Percentiles rank a stretch among this genome's conserved stretches.
phyloP scores from a whole-genome alignment of 2,797 vertebrate species.

The Oreochromis mossambicus region DNA sequence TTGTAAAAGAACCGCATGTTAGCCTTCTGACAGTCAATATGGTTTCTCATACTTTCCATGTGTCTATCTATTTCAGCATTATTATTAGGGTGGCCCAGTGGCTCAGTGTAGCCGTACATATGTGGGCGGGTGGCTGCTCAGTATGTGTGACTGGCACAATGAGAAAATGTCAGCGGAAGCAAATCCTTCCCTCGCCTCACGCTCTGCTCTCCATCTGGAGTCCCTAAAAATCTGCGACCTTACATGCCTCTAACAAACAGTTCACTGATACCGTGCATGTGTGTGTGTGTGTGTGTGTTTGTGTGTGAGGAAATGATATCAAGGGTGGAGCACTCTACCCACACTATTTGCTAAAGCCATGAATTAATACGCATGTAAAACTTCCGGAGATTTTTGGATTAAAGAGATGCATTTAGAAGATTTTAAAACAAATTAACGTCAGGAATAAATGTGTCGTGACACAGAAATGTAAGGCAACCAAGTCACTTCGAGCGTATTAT shows the following conservation, averaged over 20 bases:
- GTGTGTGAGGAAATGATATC: background rate
- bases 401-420: background rate
- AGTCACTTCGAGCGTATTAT: background rate
- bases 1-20: background rate
- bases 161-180: conserved; percentile 2
- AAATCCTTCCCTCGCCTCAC: background rate
- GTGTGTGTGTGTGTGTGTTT: background rate
- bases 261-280: background rate
- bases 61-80: background rate
- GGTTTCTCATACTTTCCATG: background rate
- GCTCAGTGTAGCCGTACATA: background rate
- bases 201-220: background rate
- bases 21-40: background rate
- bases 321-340: background rate
- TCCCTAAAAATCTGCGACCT: conserved; percentile 19
- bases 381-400: background rate
- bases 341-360: background rate
- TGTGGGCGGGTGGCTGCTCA: conserved; percentile 9
- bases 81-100: background rate
- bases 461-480: background rate
- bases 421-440: background rate
- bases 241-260: conserved; percentile 11
- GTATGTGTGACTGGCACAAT: conserved; percentile 21
- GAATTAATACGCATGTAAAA: background rate
- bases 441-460: background rate